Evolutionary conservation across 2,797 vertebrate species (phyloP), one percentile per base, ranked within the genome.

Genomic region (Spinibarbus caldwelli): DNA sequence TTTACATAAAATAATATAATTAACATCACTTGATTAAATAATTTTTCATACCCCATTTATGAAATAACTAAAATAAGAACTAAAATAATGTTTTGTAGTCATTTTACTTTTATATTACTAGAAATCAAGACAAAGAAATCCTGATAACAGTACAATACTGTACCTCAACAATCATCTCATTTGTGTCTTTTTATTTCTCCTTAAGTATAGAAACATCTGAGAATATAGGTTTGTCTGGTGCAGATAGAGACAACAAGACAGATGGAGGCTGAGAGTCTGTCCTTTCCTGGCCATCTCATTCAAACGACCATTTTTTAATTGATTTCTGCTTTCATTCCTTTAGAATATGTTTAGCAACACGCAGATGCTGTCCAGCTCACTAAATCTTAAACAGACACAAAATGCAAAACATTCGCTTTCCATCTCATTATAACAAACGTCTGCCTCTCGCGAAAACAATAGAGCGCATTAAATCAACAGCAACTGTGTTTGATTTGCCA

Each of bases 401-500:
- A 62, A 71, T 14, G 19, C 80, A 73, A 84, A 68, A 67, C 45
- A 68, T 77, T 49, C 1, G 34, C 43, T 64, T 52, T 76, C 62
- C 57, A 67, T 77, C 72, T 77, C 72, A 23, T 76, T 67, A 31
- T 68, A 78, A 52, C 47, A 5, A 84, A 68, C 36, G 47, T 49
- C 41, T 83, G 64, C 45, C 8, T 52, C 59, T 66, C 3, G 2
- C 12, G 17, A 78, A 78, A 84, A 68, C 73, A 84, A 84, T 68
- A 21, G 11, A 76, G 17, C 0, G n/a, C 36, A 29, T 84, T 78
- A 84, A 84, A 84, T 84, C 82, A 84, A 77, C 62, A 78, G 34
- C 45, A 43, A 41, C 62, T 84, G 82, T 19, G 45, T 83, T 67
- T 84, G 72, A 84, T 78, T 67, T 78, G 73, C 82, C n/a, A n/a